Percentiles rank a stretch among this genome's conserved stretches.
phyloP scores from a whole-genome alignment of 2,113 vertebrate species.

The Thomomys bottae region DNA sequence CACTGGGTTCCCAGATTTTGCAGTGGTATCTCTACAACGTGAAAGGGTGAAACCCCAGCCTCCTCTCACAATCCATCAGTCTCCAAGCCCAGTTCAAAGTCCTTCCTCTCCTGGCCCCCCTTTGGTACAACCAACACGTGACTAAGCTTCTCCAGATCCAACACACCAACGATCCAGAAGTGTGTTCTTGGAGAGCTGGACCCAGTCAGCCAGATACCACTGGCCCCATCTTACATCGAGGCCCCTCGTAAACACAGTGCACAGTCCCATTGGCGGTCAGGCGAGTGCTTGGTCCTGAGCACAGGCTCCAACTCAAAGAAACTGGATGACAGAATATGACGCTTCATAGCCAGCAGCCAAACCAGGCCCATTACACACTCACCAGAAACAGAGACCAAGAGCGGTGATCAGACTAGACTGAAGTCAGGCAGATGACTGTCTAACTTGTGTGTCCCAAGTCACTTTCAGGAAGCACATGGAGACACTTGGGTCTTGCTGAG shows the following conservation, averaged over 20 bases:
- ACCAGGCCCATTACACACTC: rapidly evolving
- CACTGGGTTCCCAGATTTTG: background rate
- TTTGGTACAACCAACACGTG: background rate
- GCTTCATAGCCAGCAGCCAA: background rate
- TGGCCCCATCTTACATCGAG: background rate
- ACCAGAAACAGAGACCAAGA: background rate
- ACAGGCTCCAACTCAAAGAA: background rate
- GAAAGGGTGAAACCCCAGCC: background rate
- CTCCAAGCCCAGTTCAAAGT: background rate
- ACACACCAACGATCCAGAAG: background rate
- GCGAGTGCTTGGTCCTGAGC: background rate
- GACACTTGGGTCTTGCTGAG: background rate
- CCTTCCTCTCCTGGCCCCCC: background rate
- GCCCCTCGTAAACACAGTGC: background rate
- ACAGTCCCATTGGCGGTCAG: too few species aligned
- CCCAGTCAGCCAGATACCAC: too few species aligned
- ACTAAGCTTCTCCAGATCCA: background rate
- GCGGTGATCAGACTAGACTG: background rate
- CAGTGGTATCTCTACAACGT: too few species aligned
- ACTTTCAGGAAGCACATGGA: background rate
- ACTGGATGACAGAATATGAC: background rate
- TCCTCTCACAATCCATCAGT: background rate
- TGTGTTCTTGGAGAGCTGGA: background rate
- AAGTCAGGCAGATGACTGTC: background rate
- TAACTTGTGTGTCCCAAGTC: too few species aligned